Conservation (phyloP, 92 coral and sea anemone genomes). For the Palythoa grandis region DNA sequence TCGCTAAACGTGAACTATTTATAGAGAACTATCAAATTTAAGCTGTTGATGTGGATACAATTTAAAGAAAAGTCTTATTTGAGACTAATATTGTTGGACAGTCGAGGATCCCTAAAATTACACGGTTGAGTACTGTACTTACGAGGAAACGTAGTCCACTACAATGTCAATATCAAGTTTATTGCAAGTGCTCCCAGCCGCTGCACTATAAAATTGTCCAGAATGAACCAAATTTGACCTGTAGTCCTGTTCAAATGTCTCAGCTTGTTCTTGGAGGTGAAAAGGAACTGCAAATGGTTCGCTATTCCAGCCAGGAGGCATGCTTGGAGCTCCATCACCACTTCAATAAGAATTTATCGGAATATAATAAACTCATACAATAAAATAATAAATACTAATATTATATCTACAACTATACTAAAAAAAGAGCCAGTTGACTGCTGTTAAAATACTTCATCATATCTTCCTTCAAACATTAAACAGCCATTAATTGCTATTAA, state of each 20-base stretch:
- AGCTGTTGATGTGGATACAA: too few relatives aligned
- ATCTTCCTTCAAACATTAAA: too few relatives aligned
- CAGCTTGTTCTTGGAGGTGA: conserved; percentile 73
- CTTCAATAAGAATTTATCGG: background rate
- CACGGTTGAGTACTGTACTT: conserved; percentile 38
- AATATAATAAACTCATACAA: background rate
- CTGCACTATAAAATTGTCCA: background rate
- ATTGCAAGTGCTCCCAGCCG: conserved; percentile 30
- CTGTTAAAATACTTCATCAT: too few relatives aligned
- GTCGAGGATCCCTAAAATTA: too few relatives aligned
- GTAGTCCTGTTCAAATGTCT: conserved; percentile 71
- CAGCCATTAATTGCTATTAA: too few relatives aligned
- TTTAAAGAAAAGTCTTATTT: too few relatives aligned
- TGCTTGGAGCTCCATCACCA: conserved; percentile 45
- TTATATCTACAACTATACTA: too few relatives aligned
- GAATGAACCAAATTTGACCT: conserved; percentile 22
- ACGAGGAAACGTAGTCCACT: conserved; percentile 74
- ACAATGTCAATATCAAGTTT: conserved; percentile 52
- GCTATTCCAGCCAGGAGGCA: conserved; percentile 81
- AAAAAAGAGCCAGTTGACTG: too few relatives aligned
- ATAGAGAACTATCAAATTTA: too few relatives aligned
- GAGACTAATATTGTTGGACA: too few relatives aligned
- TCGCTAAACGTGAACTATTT: too few relatives aligned
- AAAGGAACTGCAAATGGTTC: conserved; percentile 88
- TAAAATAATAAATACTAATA: background rate